Evolutionary conservation across 2,797 vertebrate species (phyloP).

Genomic region (Brachyalestes nurse): DNA sequence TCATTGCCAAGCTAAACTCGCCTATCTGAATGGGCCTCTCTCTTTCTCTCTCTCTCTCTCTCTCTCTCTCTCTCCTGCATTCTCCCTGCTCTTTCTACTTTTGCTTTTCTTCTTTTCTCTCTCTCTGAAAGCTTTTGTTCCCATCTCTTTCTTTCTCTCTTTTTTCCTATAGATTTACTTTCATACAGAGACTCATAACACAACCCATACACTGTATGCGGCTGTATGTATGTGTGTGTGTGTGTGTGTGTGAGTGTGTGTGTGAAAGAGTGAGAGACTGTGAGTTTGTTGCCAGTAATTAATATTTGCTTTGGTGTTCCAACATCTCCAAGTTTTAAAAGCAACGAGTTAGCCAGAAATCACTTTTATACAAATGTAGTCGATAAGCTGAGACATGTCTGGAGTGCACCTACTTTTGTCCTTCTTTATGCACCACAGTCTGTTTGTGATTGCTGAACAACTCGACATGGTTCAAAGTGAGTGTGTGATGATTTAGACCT

Average conservation of each 20-base stretch:
- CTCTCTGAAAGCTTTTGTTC: neutral
- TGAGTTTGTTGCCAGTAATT: slow-evolving; percentile 70
- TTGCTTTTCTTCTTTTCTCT: slow-evolving; percentile 9
- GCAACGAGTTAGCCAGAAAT: neutral
- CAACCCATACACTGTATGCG: slow-evolving; percentile 8
- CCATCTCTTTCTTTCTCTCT: neutral
- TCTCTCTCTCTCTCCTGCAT: slow-evolving; percentile 41
- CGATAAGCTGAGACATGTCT: neutral
- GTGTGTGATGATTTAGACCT: neutral
- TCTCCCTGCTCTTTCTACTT: neutral
- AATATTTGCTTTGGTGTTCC: neutral
- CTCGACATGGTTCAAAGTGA: neutral
- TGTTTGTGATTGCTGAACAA: neutral
- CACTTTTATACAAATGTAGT: neutral
- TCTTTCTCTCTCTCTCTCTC: slow-evolving; percentile 33
- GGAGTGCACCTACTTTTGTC: neutral
- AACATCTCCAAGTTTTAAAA: neutral
- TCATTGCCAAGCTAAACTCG: slow-evolving; percentile 81
- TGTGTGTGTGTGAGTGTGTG: slow-evolving; percentile 24
- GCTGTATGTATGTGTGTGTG: slow-evolving; percentile 8
- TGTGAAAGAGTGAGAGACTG: slow-evolving; percentile 56
- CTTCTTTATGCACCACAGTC: neutral
- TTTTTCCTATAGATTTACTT: neutral
- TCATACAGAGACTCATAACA: slow-evolving; percentile 14
- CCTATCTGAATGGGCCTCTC: slow-evolving; percentile 69